Evolutionary conservation across 2,797 vertebrate species (phyloP).

Genomic region (Diglossa cyanea): DNA sequence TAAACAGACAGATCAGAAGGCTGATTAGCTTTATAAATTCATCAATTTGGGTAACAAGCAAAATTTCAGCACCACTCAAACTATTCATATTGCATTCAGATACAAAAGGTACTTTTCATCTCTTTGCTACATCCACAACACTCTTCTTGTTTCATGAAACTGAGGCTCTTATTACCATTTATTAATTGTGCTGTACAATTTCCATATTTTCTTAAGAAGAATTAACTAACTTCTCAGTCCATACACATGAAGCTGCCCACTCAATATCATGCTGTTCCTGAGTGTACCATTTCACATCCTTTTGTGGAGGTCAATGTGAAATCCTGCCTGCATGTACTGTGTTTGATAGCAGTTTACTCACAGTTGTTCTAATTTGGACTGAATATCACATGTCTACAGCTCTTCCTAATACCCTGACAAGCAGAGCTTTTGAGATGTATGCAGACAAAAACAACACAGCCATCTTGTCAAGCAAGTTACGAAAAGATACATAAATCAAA

Average conservation of each 20-base stretch:
- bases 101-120: rapidly evolving
- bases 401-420: neutral
- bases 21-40: neutral
- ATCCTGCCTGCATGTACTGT: neutral
- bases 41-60: neutral
- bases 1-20: neutral
- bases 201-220: rapidly evolving
- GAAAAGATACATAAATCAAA: neutral
- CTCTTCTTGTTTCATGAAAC: neutral
- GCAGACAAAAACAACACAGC: neutral
- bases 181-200: neutral
- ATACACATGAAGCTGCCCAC: neutral
- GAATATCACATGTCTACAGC: neutral
- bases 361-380: neutral
- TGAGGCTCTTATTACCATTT: neutral
- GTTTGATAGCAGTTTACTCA: neutral
- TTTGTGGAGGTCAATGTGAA: neutral
- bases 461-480: neutral
- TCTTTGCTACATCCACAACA: neutral
- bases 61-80: neutral
- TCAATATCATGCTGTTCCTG: neutral
- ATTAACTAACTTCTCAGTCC: neutral
- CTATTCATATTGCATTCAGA: neutral
- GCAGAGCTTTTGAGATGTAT: neutral
- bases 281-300: neutral